Evolutionary conservation across 2,797 vertebrate genomes (phyloP), one percentile per base, ranked within the genome.

Genomic region (Tadarida brasiliensis): DNA sequence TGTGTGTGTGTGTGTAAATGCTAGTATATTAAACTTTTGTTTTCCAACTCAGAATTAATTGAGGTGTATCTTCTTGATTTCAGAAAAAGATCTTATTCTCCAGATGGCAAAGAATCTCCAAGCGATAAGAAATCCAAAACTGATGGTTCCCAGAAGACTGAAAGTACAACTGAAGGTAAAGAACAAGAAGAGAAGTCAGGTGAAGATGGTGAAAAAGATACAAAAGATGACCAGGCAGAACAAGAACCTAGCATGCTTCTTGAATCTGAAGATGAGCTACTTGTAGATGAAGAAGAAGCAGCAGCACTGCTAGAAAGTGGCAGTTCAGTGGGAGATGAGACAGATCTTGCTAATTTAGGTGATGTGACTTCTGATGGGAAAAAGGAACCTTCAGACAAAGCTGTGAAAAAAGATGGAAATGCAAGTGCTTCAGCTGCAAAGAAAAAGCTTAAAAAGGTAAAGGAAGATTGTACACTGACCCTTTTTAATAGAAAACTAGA

Each of bases 381-480:
- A 74, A 98, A 98, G 86, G 98, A 98, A 1, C 56, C 96, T 17
- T 94, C 97, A 87, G 98, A 98, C 47, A 98, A 98, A 90, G 94
- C 90, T 19, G 15, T 97, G 15, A 33, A 97, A 90, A 98, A 98
- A 98, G 98, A 99, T 94, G 96, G 94, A 3, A 98, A 93, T 28
- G 78, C 33, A 30, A 98, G 87, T 35, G 78, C 97, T 94, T 97
- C 92, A 82, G 97, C 98, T 97, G 24, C 98, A 94, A 98, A 98
- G 96, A 99, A 99, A 84, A 99, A 98, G 91, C 97, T 98, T 76
- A 99, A 99, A 97, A 99, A 98, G 98, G 98, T 98, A 98, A 94
- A 96, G 0, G 0, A 44, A 22, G 4, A 76, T 87, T 92, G 56
- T 95, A 70, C 86, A n/a, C 74, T 93, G n/a, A 39, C 8, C n/a